Percentiles rank a stretch among this genome's conserved stretches.
These are phyloP conservation scores for Paedocypris sp. DNA, from an alignment of 2,113 vertebrate species.

Conservation along the genomic window DNA sequence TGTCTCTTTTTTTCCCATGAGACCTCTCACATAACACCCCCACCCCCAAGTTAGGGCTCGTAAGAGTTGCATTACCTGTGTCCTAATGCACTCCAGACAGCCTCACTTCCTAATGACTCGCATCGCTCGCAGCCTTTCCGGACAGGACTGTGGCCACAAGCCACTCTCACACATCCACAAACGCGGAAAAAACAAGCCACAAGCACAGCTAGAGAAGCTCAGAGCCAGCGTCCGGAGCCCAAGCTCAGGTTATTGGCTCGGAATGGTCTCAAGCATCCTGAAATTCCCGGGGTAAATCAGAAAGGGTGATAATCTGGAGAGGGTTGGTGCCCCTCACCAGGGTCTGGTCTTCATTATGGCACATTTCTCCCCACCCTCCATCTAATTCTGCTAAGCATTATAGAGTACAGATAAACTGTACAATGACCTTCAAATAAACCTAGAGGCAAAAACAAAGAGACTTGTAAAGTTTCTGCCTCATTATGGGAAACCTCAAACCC, in stretches of 20 bases:
- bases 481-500: too few relatives aligned
- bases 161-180: slow-evolving; percentile 53
- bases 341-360: slow-evolving; percentile 51
- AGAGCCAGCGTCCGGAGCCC: slow-evolving; percentile 15
- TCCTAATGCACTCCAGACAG: slow-evolving; percentile 68
- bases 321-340: slow-evolving; percentile 26
- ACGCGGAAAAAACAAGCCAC: slow-evolving; percentile 24
- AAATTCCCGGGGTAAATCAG: slow-evolving; percentile 40
- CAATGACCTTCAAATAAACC: slow-evolving; percentile 44
- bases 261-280: slow-evolving; percentile 35
- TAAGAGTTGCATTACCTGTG: slow-evolving; percentile 61
- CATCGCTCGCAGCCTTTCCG: slow-evolving; percentile 67
- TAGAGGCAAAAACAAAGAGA: background rate
- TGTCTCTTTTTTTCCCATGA: background rate
- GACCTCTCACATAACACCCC: background rate
- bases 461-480: background rate
- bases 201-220: slow-evolving; percentile 1
- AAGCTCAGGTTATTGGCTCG: background rate
- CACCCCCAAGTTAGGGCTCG: slow-evolving; percentile 49
- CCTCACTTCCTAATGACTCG: slow-evolving; percentile 67
- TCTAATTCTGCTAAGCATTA: slow-evolving; percentile 29
- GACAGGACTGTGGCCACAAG: slow-evolving; percentile 58
- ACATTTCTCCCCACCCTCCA: slow-evolving; percentile 37
- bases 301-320: slow-evolving; percentile 18
- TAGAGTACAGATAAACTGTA: slow-evolving; percentile 21